phyloP scores from a whole-genome alignment of 2,888 invertebrate genomes.

The Liodrosophila aerea region DNA sequence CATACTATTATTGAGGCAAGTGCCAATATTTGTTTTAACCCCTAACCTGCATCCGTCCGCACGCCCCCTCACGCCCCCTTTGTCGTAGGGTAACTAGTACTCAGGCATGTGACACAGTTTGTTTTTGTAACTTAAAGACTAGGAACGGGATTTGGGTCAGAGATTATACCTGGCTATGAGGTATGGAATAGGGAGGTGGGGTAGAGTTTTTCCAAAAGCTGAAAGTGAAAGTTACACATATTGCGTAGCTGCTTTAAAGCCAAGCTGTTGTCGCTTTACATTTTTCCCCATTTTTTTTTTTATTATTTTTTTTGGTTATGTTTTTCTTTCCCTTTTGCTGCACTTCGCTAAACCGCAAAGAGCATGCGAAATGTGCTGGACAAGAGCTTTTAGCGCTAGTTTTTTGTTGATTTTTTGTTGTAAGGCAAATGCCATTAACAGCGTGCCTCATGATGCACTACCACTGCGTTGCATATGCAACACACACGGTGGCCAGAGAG shows the following conservation, averaged over 20 bases:
- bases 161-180: slow-evolving; percentile 61
- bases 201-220: slow-evolving; percentile 23
- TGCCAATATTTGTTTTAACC: slow-evolving; percentile 71
- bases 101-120: slow-evolving; percentile 68
- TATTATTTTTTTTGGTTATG: slow-evolving; percentile 1
- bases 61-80: background rate
- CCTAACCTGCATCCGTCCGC: slow-evolving; percentile 3
- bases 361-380: slow-evolving; percentile 54
- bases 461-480: slow-evolving; percentile 68
- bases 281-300: slow-evolving; percentile 1
- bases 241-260: slow-evolving; percentile 61
- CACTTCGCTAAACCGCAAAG: slow-evolving; percentile 44
- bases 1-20: slow-evolving; percentile 70
- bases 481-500: background rate
- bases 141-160: slow-evolving; percentile 63
- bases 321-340: background rate
- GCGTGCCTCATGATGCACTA: slow-evolving; percentile 43
- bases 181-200: no score
- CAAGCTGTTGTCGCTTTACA: slow-evolving; percentile 3
- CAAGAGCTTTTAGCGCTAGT: no score
- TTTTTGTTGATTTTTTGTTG: slow-evolving; percentile 11
- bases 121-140: slow-evolving; percentile 65
- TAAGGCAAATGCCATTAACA: slow-evolving; percentile 62
- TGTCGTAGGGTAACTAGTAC: slow-evolving; percentile 15
- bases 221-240: slow-evolving; percentile 71